Percentiles rank a stretch among this genome's conserved stretches.
Conservation (phyloP, 2,113 vertebrate species). For the Heterotis niloticus region DNA sequence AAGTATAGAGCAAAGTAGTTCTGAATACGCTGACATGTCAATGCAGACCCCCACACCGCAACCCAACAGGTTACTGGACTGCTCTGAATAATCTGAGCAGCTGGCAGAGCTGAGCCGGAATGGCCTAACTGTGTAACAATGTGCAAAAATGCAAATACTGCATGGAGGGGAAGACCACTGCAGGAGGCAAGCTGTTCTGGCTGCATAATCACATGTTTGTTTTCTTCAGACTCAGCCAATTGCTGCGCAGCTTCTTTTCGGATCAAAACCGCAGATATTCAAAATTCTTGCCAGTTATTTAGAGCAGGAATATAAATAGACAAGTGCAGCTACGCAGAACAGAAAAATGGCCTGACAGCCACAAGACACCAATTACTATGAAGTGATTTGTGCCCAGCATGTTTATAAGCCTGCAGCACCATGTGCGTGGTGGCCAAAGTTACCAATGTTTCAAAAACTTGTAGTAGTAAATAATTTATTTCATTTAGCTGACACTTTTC, state of each 20-base stretch:
- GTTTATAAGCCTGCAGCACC: background rate
- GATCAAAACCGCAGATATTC: background rate
- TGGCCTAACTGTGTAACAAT: slow-evolving; percentile 27
- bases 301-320: background rate
- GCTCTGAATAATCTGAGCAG: slow-evolving; percentile 23
- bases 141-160: slow-evolving; percentile 22
- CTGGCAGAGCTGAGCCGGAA: slow-evolving; percentile 12
- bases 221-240: slow-evolving; percentile 26
- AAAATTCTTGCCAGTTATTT: slow-evolving; percentile 2
- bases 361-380: background rate
- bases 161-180: background rate
- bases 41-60: background rate
- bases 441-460: too few relatives aligned
- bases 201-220: slow-evolving; percentile 22
- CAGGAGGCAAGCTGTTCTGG: slow-evolving; percentile 24
- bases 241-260: background rate
- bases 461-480: too few relatives aligned
- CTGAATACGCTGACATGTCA: background rate
- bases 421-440: too few relatives aligned
- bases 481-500: too few relatives aligned
- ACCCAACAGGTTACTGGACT: slow-evolving; percentile 10
- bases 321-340: background rate
- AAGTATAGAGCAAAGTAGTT: background rate
- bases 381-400: background rate
- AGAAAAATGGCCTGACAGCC: background rate